These are phyloP conservation scores for Nipponacmea schrenckii DNA, from an alignment of 2,888 invertebrate species.

Conservation along the genomic window DNA sequence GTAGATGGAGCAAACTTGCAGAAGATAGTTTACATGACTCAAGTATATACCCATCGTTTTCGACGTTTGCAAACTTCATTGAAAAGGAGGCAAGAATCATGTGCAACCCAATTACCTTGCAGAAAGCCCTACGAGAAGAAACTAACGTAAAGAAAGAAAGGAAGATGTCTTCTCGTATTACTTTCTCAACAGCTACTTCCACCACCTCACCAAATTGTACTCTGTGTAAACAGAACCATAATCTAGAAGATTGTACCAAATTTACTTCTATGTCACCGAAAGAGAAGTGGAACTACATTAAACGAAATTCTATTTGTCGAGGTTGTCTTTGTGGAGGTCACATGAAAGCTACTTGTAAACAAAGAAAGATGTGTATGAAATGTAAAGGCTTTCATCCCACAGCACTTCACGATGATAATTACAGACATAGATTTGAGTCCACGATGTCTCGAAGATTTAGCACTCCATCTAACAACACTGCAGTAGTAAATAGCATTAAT, in stretches of 20 bases:
- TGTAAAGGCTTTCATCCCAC: no score
- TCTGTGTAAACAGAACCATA: no score
- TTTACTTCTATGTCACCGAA: neutral
- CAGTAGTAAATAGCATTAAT: no score
- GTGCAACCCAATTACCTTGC: neutral
- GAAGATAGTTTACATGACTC: neutral
- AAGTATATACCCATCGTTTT: neutral
- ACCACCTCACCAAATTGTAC: no score
- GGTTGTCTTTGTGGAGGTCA: neutral
- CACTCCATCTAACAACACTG: no score
- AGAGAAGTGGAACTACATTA: neutral
- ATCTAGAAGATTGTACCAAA: neutral
- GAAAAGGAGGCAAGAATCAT: neutral
- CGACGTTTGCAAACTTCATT: neutral
- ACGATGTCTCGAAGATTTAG: no score
- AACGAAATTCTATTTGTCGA: neutral
- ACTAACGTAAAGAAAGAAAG: no score
- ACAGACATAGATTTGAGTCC: no score
- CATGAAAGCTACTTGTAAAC: neutral
- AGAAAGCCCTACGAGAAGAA: neutral
- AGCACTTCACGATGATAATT: no score
- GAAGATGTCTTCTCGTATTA: no score
- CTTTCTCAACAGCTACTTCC: no score
- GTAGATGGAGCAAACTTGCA: neutral
- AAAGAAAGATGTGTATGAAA: neutral